Conservation (phyloP, 2,888 invertebrate genomes). For the Callyntrura guangdongensis region DNA sequence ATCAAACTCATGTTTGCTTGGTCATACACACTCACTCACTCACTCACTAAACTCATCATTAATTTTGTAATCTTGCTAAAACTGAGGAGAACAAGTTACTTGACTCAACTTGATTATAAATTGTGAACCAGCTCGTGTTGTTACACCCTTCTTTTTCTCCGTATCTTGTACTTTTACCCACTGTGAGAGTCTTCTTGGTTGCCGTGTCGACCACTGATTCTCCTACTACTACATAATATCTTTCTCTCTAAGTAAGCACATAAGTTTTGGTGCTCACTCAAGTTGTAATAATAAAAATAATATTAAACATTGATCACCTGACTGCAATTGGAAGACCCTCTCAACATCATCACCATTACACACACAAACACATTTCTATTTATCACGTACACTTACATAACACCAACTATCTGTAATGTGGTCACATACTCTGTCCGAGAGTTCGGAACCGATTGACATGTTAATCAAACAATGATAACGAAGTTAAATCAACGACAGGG, state of each 20-base stretch:
- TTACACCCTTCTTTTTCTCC: constrained; percentile 55
- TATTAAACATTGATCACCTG: constrained; percentile 43
- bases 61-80: constrained; percentile 55
- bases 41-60: constrained; percentile 20
- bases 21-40: background rate
- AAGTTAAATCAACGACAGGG: constrained; percentile 65
- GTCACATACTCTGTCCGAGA: constrained; percentile 8
- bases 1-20: background rate
- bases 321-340: background rate
- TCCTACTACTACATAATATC: background rate
- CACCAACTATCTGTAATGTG: constrained; percentile 26
- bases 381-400: background rate
- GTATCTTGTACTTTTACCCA: constrained; percentile 38
- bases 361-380: background rate
- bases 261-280: constrained; percentile 4
- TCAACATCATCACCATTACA: background rate
- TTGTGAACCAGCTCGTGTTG: constrained; percentile 73
- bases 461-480: constrained; percentile 79
- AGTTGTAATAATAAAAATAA: background rate
- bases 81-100: constrained; percentile 50
- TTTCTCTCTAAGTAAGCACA: background rate
- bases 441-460: constrained; percentile 76
- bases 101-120: constrained; percentile 70
- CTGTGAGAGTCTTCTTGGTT: background rate
- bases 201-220: background rate